Evolutionary conservation across 2,797 vertebrate species (phyloP).

Genomic region (Trichosurus vulpecula): DNA sequence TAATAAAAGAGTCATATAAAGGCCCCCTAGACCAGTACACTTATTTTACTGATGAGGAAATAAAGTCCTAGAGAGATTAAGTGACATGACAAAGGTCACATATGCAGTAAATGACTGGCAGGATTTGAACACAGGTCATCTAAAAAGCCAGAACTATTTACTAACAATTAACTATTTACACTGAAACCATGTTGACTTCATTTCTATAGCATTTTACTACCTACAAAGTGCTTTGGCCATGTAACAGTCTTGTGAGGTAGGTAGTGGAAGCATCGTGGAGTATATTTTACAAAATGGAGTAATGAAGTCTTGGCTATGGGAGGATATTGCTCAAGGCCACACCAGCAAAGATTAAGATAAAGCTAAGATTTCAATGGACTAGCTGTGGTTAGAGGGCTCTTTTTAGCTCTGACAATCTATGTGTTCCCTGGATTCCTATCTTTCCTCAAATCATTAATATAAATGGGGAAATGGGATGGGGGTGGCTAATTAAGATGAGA

Average conservation of each 20-base stretch:
- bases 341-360: neutral
- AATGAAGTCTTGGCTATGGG: neutral
- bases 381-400: neutral
- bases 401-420: neutral
- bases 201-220: neutral
- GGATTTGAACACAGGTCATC: neutral
- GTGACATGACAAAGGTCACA: neutral
- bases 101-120: neutral
- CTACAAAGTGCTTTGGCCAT: neutral
- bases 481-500: neutral
- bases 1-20: neutral
- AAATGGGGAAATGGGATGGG: neutral
- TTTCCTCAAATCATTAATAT: neutral
- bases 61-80: neutral
- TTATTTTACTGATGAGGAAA: neutral
- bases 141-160: neutral
- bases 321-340: neutral
- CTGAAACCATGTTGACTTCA: neutral
- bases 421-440: neutral
- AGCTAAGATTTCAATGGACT: neutral
- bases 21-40: neutral
- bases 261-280: neutral
- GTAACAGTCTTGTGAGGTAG: neutral
- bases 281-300: neutral
- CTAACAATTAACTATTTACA: neutral